A percentile compares a stretch with the other conserved stretches of the same genome.
phyloP scores from a whole-genome alignment of 64 coral and sea anemone species.

The Montipora capricornis region DNA sequence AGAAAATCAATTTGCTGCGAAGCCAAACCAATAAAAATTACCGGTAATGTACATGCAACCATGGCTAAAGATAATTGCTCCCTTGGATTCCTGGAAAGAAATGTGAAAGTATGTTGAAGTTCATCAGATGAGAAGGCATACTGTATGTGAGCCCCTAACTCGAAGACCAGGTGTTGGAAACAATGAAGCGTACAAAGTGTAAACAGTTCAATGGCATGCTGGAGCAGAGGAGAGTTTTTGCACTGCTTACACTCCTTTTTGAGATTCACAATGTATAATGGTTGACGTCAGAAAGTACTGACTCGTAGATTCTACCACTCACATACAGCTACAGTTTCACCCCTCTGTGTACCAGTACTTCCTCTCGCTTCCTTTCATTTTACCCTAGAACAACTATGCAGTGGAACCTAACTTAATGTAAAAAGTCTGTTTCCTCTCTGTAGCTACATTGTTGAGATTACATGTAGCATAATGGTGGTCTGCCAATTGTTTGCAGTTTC shows the following conservation, averaged over 20 bases:
- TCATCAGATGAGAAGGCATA: background rate
- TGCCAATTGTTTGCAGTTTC: too few species aligned
- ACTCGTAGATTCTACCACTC: slow-evolving; percentile 14
- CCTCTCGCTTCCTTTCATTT: slow-evolving; percentile 29
- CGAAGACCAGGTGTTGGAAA: slow-evolving; percentile 55
- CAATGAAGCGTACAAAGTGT: slow-evolving; percentile 42
- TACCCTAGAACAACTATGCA: slow-evolving; percentile 28
- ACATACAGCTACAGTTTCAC: slow-evolving; percentile 5
- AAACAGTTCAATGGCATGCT: slow-evolving; percentile 43
- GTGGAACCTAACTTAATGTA: slow-evolving; percentile 8
- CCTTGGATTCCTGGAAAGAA: slow-evolving; percentile 75
- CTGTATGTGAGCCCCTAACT: slow-evolving; percentile 35
- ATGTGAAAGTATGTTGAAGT: background rate
- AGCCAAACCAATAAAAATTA: too few species aligned
- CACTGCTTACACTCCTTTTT: background rate
- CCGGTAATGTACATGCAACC: background rate
- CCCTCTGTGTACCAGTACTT: slow-evolving; percentile 1
- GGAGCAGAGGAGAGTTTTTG: slow-evolving; percentile 37
- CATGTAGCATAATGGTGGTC: too few species aligned
- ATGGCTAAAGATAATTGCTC: slow-evolving; percentile 59
- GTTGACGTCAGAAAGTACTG: slow-evolving; percentile 12
- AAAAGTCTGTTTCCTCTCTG: too few species aligned
- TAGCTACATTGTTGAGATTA: too few species aligned
- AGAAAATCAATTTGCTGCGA: too few species aligned
- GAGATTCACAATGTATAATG: slow-evolving; percentile 24